Conservation (phyloP, 2,888 invertebrate genomes). For the Platynereis dumerilii region DNA sequence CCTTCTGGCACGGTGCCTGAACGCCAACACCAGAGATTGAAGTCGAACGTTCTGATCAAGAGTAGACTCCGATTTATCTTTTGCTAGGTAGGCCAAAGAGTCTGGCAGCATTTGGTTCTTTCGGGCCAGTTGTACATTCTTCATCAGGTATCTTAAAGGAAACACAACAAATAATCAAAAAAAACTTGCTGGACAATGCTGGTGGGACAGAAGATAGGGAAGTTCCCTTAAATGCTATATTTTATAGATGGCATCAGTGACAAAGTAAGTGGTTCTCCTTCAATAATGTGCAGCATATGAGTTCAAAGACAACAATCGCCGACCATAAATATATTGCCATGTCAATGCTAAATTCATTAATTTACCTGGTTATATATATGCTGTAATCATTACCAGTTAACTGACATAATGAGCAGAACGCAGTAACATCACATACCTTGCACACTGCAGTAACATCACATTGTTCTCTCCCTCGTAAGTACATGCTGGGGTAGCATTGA, state of each 20-base stretch:
- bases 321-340: no score
- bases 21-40: constrained; percentile 69
- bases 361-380: no score
- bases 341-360: no score
- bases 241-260: no score
- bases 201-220: background rate
- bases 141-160: constrained; percentile 48
- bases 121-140: constrained; percentile 40
- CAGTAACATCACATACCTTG: constrained; percentile 67
- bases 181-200: no score
- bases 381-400: constrained; percentile 30
- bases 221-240: no score
- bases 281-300: no score
- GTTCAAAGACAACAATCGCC: background rate
- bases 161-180: background rate
- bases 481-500: constrained; percentile 83
- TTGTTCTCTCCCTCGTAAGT: constrained; percentile 98
- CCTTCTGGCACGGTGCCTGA: constrained; percentile 73
- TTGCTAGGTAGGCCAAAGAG: constrained; percentile 44
- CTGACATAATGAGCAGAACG: no score
- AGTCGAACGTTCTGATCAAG: no score
- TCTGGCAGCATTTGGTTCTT: constrained; percentile 43
- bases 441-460: constrained; percentile 88
- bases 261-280: no score
- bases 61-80: constrained; percentile 27